Conservation (phyloP, 2,113 vertebrate genomes). For the Oxyruncus cristatus region DNA sequence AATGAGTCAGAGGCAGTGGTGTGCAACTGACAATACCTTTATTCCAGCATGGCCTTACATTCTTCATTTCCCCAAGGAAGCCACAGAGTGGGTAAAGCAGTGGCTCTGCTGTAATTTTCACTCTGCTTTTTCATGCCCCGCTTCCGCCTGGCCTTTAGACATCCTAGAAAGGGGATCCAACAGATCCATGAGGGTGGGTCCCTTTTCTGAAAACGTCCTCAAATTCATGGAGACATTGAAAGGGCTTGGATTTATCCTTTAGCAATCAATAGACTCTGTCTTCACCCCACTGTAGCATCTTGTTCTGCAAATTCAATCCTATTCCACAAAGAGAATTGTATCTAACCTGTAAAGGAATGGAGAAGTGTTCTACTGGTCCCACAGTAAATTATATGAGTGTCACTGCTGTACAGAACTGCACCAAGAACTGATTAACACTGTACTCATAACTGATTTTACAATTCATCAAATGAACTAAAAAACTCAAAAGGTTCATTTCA, state of each 20-base stretch:
- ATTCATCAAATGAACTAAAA: not conserved
- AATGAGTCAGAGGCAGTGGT: not conserved
- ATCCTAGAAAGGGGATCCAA: not conserved
- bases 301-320: not conserved
- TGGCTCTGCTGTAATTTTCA: not conserved
- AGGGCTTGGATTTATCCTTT: not conserved
- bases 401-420: not conserved
- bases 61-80: not conserved
- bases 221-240: not conserved
- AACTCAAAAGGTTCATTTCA: not conserved
- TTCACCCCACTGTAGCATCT: not conserved
- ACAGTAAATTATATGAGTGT: not conserved
- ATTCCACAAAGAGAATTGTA: not conserved
- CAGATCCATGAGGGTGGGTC: not conserved
- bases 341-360: not conserved
- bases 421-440: not conserved
- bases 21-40: not conserved
- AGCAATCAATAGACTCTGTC: not conserved
- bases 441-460: not conserved
- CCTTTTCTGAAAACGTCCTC: not conserved
- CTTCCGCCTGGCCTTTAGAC: not conserved
- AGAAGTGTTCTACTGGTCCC: not conserved
- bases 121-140: not conserved
- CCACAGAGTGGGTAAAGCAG: not conserved
- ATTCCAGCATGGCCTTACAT: not conserved